These are phyloP conservation scores for Paradoxurus hermaphroditus DNA, from an alignment of 2,113 vertebrate species.

Conservation along the genomic window DNA sequence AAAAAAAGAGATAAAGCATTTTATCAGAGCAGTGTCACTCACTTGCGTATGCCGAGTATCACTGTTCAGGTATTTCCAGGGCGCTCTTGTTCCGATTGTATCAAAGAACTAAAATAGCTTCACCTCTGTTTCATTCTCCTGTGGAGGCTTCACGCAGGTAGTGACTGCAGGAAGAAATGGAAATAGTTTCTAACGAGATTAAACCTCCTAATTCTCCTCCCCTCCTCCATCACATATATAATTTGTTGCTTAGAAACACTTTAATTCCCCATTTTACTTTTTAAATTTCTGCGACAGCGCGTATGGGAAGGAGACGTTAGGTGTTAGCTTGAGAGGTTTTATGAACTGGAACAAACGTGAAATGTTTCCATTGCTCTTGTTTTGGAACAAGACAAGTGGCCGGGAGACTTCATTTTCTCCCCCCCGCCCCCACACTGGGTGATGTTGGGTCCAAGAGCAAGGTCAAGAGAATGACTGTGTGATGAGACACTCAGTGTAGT, in stretches of 20 bases:
- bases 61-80: neutral
- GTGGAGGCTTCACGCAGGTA: neutral
- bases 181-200: neutral
- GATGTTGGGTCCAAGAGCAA: neutral
- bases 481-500: neutral
- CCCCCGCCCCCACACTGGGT: neutral
- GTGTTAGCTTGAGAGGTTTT: constrained; percentile 10
- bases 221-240: neutral
- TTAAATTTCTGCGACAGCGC: neutral
- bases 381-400: neutral
- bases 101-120: constrained; percentile 17
- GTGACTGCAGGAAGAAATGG: neutral
- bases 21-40: neutral
- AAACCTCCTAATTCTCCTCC: neutral
- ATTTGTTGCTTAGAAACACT: constrained; percentile 67
- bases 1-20: too few relatives aligned
- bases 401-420: neutral
- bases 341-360: neutral
- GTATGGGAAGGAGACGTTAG: neutral
- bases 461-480: neutral
- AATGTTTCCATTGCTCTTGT: neutral
- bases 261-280: constrained; percentile 20
- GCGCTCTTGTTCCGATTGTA: neutral
- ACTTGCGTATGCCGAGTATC: neutral
- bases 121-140: neutral